phyloP scores from a whole-genome alignment of 2,113 vertebrate species.

The Canis aureus region DNA sequence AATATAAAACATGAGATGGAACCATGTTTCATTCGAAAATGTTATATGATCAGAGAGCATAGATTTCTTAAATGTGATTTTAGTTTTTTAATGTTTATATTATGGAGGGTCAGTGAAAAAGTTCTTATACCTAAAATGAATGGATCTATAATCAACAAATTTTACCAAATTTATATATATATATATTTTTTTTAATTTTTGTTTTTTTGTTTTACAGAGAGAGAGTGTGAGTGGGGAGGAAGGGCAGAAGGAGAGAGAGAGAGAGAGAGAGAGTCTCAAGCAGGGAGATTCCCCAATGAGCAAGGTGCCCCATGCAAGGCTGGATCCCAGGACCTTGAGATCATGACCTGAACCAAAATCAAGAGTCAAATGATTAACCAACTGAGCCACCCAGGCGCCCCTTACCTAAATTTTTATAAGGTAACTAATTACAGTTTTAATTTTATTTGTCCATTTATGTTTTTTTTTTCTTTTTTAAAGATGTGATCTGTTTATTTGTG shows the following conservation, averaged over 20 bases:
- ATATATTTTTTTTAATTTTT: background rate
- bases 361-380: background rate
- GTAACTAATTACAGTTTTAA: background rate
- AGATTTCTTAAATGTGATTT: background rate
- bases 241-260: background rate
- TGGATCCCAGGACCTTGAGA: background rate
- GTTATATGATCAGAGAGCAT: background rate
- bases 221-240: background rate
- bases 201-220: background rate
- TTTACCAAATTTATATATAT: background rate
- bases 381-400: background rate
- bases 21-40: background rate
- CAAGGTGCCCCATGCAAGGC: too few species aligned
- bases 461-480: too few species aligned
- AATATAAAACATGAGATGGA: background rate
- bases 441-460: background rate
- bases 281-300: background rate
- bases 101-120: background rate
- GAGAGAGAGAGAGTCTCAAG: background rate
- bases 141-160: background rate
- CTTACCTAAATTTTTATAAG: background rate
- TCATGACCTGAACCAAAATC: background rate
- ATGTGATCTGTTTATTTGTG: too few species aligned
- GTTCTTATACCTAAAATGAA: background rate
- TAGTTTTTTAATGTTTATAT: background rate